Conservation (phyloP, 2,888 invertebrate genomes). For the Pteria penguin region DNA sequence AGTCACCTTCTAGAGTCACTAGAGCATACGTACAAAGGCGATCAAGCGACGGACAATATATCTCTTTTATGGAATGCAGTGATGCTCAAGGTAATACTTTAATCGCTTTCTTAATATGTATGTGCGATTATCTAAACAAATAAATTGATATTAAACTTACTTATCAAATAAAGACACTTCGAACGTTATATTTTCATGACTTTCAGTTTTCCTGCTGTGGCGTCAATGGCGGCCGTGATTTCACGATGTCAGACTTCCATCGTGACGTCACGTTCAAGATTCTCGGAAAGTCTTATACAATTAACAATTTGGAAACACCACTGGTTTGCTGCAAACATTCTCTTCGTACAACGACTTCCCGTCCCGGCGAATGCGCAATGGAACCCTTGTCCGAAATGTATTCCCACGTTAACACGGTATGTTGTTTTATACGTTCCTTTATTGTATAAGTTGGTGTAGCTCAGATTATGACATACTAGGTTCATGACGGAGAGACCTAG, state of each 20-base stretch:
- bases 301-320: slow-evolving; percentile 9
- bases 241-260: not conserved
- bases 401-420: not conserved
- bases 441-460: no score
- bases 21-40: not conserved
- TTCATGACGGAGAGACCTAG: no score
- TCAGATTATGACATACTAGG: no score
- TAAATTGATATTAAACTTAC: not conserved
- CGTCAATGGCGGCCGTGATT: not conserved
- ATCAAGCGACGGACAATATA: not conserved
- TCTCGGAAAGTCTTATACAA: not conserved
- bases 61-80: not conserved
- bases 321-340: slow-evolving; percentile 10
- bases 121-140: no score
- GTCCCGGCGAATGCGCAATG: slow-evolving; percentile 17
- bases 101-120: not conserved
- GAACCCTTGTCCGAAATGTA: not conserved
- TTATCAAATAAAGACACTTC: not conserved
- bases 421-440: no score
- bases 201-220: slow-evolving; percentile 19
- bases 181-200: not conserved
- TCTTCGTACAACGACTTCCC: not conserved
- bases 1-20: no score
- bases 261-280: slow-evolving; percentile 9
- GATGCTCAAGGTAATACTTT: not conserved